Evolutionary conservation across 2,797 vertebrate genomes (phyloP).

Genomic region (Dicrostonyx torquatus): DNA sequence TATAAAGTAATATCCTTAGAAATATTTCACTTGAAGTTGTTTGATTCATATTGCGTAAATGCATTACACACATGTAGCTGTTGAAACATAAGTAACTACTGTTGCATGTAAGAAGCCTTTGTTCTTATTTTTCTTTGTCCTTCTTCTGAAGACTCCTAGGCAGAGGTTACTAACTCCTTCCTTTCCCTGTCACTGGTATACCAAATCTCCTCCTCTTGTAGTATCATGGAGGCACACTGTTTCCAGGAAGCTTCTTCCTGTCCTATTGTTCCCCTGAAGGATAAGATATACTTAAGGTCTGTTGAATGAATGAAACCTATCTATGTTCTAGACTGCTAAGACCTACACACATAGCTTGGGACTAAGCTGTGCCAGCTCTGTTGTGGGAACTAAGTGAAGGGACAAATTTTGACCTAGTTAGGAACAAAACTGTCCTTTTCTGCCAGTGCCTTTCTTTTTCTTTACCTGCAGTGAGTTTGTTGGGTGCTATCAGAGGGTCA

Average conservation of each 20-base stretch:
- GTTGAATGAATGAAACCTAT: neutral
- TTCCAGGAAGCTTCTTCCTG: neutral
- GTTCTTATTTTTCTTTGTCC: neutral
- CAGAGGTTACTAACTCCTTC: neutral
- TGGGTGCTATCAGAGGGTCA: neutral
- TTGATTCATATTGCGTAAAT: constrained; percentile 2
- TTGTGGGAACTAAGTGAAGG: neutral
- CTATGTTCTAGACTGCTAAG: neutral
- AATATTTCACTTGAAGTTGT: neutral
- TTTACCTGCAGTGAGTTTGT: neutral
- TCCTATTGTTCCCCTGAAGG: neutral
- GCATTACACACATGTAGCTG: neutral
- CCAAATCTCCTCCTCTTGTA: neutral
- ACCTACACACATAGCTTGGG: neutral
- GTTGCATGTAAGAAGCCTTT: neutral
- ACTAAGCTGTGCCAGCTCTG: neutral
- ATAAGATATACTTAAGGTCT: neutral
- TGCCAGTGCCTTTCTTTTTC: neutral
- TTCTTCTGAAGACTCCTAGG: neutral
- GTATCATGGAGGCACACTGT: rapidly evolving
- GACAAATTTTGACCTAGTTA: neutral
- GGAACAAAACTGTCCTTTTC: neutral
- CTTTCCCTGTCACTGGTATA: too few relatives aligned
- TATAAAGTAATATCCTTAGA: neutral
- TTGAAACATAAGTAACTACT: constrained; percentile 12